Evolutionary conservation across 2,113 vertebrate species (phyloP).

Genomic region (Cyprinodon tularosa): DNA sequence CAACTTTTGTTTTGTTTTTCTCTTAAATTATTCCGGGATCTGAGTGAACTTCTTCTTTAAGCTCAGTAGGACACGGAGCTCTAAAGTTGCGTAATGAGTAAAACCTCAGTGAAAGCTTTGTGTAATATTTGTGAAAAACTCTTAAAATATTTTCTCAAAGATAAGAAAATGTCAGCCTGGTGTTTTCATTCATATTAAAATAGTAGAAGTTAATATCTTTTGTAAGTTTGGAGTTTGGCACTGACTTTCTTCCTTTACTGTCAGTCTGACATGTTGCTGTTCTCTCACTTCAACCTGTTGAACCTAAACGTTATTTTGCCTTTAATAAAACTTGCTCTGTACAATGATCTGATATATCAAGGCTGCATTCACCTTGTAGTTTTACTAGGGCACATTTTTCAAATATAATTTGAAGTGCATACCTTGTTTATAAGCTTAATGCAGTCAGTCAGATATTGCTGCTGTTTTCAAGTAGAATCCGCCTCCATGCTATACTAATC

Average conservation of each 20-base stretch:
- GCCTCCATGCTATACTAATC: background rate
- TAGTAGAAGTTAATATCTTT: background rate
- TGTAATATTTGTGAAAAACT: slow-evolving; percentile 1
- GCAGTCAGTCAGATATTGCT: background rate
- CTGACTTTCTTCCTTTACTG: background rate
- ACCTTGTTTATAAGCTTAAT: background rate
- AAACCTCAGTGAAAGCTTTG: background rate
- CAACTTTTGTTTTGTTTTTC: background rate
- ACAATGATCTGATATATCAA: background rate
- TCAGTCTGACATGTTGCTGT: background rate
- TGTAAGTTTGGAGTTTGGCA: background rate
- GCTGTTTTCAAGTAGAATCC: background rate
- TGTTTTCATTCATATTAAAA: background rate
- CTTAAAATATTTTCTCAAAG: background rate
- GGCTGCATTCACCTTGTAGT: background rate
- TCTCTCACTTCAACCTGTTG: background rate
- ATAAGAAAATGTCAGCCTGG: background rate
- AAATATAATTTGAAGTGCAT: background rate
- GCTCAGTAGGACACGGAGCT: background rate
- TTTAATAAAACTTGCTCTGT: background rate
- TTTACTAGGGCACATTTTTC: background rate
- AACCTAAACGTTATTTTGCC: slow-evolving; percentile 5
- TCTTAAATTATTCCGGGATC: background rate
- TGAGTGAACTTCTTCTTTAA: background rate
- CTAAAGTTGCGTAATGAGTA: slow-evolving; percentile 12